Evolutionary conservation across 2,113 vertebrate species (phyloP), one percentile per base, ranked within the genome.

Genomic region (Lepisosteus osseus): DNA sequence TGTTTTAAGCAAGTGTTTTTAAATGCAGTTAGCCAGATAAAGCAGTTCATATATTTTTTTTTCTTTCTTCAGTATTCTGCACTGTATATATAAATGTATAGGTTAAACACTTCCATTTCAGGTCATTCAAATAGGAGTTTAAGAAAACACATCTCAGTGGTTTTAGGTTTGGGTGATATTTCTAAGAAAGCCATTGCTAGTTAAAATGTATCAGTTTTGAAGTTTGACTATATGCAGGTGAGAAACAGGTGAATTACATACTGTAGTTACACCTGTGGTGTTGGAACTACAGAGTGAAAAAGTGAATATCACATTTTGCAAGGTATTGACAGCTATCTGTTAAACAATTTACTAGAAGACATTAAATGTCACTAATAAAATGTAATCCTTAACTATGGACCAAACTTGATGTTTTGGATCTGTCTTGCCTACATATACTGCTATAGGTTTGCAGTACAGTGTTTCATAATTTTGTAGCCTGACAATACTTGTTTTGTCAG

Each of bases 401-500:
- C 90, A 92, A 92, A 94, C 83, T 86, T 87, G 86, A 78, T 88
- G 86, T 89, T 88, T 86, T 86, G 82, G 82, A 68, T 71, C 87
- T 79, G 78, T 89, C 91, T 92, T 90, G 90, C 89, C 88, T 90
- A 86, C 88, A 93, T 92, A 90, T 87, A 91, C 90, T 86, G 87
- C 90, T 93, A 91, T 74, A 63, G 40, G 75, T 80, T 69, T 51
- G 83, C 86, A 93, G 88, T 90, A 88, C 88, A 82, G 83, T 91
- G 90, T 93, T 87, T 93, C 88, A 87, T 91, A 90, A 90, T 90
- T 89, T 90, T 83, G 89, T 93, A 91, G 88, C 91, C 93, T 94
- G 92, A 91, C 92, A 91, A 92, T 84, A 89, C 84, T 89, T 90
- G 69, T 90, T 94, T 91, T 92, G 89, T 95, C 94, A 90, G 90